Evolutionary conservation across 1,140 invertebrate genomes (phyloP).

Genomic region (Brachystomella parvula): DNA sequence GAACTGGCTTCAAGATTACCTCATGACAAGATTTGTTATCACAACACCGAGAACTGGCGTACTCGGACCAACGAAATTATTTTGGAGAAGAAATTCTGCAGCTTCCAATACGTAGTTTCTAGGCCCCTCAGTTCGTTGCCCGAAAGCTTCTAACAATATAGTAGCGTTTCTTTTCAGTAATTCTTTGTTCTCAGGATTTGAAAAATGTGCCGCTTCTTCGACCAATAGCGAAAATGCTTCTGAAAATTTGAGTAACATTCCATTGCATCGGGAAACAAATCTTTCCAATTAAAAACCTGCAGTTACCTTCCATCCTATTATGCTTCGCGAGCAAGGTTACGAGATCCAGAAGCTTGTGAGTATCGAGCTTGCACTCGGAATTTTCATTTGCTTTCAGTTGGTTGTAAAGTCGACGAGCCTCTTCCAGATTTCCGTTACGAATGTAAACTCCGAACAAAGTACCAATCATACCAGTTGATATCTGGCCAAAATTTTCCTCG

Average conservation of each 20-base stretch:
- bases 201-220: not conserved
- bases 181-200: not conserved
- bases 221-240: not conserved
- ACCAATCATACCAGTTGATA: conserved; percentile 19
- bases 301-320: conserved; percentile 12
- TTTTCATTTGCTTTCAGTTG: conserved; percentile 8
- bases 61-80: conserved; percentile 1
- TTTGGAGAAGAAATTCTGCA: conserved; percentile 9
- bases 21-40: conserved; percentile 14
- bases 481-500: conserved; percentile 3
- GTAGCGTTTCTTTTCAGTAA: conserved; percentile 1
- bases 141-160: conserved; percentile 9
- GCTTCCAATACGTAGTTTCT: not conserved
- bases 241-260: not conserved
- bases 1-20: not conserved
- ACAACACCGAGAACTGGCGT: conserved; percentile 14
- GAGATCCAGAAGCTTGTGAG: conserved; percentile 23
- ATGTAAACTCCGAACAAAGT: conserved; percentile 19
- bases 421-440: not conserved
- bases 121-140: not conserved
- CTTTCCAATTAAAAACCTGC: not conserved
- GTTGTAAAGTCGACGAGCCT: conserved; percentile 1
- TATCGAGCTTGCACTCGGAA: not conserved
- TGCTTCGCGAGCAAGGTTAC: conserved; percentile 14
- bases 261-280: not conserved